These are phyloP conservation scores for Acrossocheilus wenchowensis DNA, from an alignment of 2,797 vertebrate genomes.

Conservation along the genomic window DNA sequence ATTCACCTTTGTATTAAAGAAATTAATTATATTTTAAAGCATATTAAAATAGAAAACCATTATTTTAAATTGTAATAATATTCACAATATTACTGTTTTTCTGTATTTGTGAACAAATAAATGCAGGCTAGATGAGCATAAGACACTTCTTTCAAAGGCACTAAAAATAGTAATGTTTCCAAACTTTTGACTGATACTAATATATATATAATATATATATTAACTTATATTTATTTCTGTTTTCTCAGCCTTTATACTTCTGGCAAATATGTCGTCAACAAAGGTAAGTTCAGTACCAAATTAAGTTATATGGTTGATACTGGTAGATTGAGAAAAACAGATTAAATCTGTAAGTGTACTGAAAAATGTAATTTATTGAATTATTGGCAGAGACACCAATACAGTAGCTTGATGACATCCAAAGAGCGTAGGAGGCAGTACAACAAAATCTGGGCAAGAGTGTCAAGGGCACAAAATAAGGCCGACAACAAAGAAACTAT, in stretches of 20 bases:
- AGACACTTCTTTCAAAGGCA: no score
- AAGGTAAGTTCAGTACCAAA: conserved; percentile 3
- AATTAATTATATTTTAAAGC: no score
- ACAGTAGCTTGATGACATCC: not conserved
- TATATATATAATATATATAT: not conserved
- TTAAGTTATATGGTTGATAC: not conserved
- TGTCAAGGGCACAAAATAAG: not conserved
- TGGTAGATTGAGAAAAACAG: not conserved
- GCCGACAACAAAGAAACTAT: not conserved
- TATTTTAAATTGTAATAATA: no score
- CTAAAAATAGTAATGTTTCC: no score
- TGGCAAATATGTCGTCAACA: not conserved
- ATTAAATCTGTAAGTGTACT: not conserved
- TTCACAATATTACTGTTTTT: no score
- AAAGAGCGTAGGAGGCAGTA: not conserved
- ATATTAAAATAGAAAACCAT: no score
- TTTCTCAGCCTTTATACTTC: not conserved
- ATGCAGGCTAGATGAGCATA: not conserved
- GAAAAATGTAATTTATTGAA: not conserved
- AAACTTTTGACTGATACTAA: no score
- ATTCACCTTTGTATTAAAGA: no score
- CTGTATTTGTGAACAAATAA: no score
- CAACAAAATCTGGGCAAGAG: not conserved
- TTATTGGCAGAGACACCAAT: conserved; percentile 4
- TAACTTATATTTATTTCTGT: not conserved